Percentiles rank a stretch among this genome's conserved stretches.
These are phyloP conservation scores for Drosophila dives DNA, from an alignment of 2,888 invertebrate species.

Conservation along the genomic window DNA sequence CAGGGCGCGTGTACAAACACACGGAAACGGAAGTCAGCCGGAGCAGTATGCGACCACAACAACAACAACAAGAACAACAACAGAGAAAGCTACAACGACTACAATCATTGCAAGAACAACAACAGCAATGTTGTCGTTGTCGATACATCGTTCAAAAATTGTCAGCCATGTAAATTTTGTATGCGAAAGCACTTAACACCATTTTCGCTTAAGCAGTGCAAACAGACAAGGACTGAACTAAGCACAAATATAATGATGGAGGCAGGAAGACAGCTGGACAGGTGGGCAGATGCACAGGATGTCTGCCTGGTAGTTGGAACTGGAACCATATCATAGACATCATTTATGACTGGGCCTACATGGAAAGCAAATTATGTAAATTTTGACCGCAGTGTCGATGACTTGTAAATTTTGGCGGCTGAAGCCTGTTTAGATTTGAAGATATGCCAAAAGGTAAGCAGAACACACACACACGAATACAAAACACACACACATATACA, in stretches of 20 bases:
- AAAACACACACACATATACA: constrained; percentile 20
- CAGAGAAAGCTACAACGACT: constrained; percentile 15
- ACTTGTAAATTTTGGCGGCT: constrained; percentile 75
- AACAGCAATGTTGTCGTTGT: constrained; percentile 32
- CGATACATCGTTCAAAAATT: constrained; percentile 78
- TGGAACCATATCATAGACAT: constrained; percentile 55
- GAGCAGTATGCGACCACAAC: constrained; percentile 70
- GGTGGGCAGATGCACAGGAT: neutral
- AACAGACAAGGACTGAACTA: constrained; percentile 61
- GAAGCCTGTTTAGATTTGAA: constrained; percentile 63
- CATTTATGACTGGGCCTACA: constrained; percentile 74
- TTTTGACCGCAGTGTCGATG: constrained; percentile 74
- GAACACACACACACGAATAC: constrained; percentile 22
- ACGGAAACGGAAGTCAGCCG: constrained; percentile 73
- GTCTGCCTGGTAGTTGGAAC: neutral
- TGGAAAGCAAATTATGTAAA: constrained; percentile 78
- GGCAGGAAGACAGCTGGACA: constrained; percentile 26
- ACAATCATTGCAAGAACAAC: constrained; percentile 42
- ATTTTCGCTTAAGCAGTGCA: constrained; percentile 79
- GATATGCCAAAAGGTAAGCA: constrained; percentile 67
- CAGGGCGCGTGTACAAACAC: constrained; percentile 75
- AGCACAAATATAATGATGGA: constrained; percentile 37
- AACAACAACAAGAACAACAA: constrained; percentile 37
- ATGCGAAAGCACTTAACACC: constrained; percentile 81
- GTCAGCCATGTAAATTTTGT: constrained; percentile 79